Base-by-base conservation (phyloP, 1,140 invertebrate species). In the Pachypeltis micranthus region DNA sequence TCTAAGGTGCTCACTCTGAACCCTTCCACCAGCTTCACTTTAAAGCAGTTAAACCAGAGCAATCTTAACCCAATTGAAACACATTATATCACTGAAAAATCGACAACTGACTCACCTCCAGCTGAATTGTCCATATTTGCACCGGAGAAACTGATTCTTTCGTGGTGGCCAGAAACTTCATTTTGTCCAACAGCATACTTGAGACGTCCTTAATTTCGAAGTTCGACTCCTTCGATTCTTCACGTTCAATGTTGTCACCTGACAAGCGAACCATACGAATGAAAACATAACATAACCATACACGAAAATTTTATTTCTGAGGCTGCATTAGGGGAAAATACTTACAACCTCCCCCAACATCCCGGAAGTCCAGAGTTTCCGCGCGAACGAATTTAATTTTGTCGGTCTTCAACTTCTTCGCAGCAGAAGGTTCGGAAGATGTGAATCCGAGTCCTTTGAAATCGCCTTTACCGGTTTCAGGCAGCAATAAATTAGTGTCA, bases 51-150 rank as follows among this genome's bases (percentile, higher is more conserved):
- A n/a, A n/a, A n/a, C n/a, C n/a, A n/a, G n/a, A n/a, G n/a, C n/a
- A n/a, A n/a, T n/a, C n/a, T n/a, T n/a, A n/a, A n/a, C n/a, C n/a
- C n/a, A n/a, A n/a, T n/a, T n/a, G n/a, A n/a, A n/a, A n/a, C n/a
- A n/a, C n/a, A n/a, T n/a, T n/a, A n/a, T n/a, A n/a, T n/a, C n/a
- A n/a, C n/a, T n/a, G n/a, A n/a, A n/a, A n/a, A n/a, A n/a, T n/a
- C n/a, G n/a, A n/a, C n/a, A n/a, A n/a, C n/a, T n/a, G n/a, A 21
- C 29, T 73, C 70, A 81, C 85, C 73, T 85, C 80, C 59, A 84
- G 72, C 73, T 85, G 81, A 64, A 86, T 81, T 23, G 80, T 73
- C 74, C 85, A 81, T 24, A 80, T 72, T 75, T 86, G 84, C 44
- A 86, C 79, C 1, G 82, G 79, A 1, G 82, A 81, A 2, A 82